These are phyloP conservation scores for Tapirus indicus DNA, from an alignment of 2,797 vertebrate genomes.

Conservation along the genomic window DNA sequence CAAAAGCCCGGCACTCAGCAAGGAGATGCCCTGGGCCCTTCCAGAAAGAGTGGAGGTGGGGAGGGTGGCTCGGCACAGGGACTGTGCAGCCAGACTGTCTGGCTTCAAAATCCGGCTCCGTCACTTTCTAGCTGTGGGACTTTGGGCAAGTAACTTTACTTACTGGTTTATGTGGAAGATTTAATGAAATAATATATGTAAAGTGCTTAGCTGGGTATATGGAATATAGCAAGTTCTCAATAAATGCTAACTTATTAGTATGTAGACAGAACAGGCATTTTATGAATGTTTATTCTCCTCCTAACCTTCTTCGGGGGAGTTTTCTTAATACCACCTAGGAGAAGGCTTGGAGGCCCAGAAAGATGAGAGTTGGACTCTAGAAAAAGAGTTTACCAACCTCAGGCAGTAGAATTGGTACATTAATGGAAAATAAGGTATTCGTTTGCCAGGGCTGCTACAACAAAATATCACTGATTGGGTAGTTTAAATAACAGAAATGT, in stretches of 20 bases:
- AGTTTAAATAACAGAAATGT: background rate
- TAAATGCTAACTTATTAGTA: background rate
- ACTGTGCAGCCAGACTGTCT: too few relatives aligned
- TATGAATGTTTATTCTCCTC: background rate
- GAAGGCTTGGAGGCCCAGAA: background rate
- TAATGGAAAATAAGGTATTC: background rate
- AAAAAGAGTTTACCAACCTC: background rate
- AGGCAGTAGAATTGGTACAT: background rate
- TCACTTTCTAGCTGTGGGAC: background rate
- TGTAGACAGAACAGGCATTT: background rate
- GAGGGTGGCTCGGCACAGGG: rapidly evolving
- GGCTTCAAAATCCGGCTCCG: background rate
- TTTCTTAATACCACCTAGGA: background rate
- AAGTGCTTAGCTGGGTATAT: background rate
- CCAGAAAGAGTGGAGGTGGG: background rate
- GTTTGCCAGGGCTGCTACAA: background rate
- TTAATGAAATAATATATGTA: background rate
- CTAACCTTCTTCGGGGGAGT: background rate
- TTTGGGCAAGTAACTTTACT: background rate
- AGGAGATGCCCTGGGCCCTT: background rate
- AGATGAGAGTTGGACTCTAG: background rate
- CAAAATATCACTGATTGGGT: background rate
- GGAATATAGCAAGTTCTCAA: background rate
- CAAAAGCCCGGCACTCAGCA: background rate
- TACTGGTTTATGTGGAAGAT: background rate